phyloP scores from a whole-genome alignment of 2,113 vertebrate species.

The Pelusios castaneus region DNA sequence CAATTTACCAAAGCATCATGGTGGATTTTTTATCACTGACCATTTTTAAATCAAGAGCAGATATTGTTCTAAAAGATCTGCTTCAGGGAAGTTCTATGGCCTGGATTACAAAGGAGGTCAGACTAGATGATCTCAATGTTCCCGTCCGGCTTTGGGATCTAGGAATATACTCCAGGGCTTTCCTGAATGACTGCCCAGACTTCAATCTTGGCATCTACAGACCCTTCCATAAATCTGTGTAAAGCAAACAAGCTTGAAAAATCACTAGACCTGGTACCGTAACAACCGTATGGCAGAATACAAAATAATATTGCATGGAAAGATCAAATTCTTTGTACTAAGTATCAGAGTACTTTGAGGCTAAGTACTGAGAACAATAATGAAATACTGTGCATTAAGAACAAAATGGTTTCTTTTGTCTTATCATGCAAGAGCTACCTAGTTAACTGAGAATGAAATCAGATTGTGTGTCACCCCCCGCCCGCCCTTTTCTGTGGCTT shows the following conservation, averaged over 20 bases:
- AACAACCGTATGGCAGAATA: not conserved
- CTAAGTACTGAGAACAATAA: slow-evolving; percentile 11
- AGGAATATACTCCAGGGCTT: not conserved
- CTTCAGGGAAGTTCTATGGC: not conserved
- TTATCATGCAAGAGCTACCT: slow-evolving; percentile 11
- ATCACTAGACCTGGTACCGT: not conserved
- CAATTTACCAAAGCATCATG: not conserved
- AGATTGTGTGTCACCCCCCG: not conserved
- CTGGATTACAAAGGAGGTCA: not conserved
- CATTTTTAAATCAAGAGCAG: not conserved
- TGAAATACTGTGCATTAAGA: not conserved
- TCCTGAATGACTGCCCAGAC: not conserved
- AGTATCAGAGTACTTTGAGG: slow-evolving; percentile 26
- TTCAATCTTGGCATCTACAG: rapidly evolving
- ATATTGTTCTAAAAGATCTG: not conserved
- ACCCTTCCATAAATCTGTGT: not conserved
- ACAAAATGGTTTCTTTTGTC: slow-evolving; percentile 33
- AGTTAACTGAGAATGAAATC: slow-evolving; percentile 2
- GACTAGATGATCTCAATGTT: not conserved
- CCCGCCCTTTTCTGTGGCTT: not conserved
- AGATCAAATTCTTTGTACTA: slow-evolving; percentile 10
- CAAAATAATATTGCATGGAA: slow-evolving; percentile 29
- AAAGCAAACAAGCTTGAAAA: not conserved
- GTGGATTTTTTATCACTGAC: not conserved
- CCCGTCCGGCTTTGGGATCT: not conserved